Conservation (phyloP, 2,113 vertebrate genomes). For the Pachyramphus minor region DNA sequence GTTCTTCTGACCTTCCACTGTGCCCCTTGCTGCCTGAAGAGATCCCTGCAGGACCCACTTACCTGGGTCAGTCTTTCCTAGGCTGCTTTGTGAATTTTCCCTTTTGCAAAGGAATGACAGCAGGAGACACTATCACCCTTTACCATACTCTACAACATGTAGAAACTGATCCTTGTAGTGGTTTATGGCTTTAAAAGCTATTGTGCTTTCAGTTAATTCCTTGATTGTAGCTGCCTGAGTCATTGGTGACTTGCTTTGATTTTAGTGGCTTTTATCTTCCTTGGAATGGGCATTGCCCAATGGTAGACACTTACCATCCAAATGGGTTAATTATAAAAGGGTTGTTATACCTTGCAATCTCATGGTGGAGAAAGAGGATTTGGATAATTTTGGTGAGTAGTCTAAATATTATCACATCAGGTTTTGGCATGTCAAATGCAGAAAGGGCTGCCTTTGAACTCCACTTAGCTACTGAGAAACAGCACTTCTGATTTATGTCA, state of each 20-base stretch:
- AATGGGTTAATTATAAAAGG: background rate
- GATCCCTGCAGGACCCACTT: background rate
- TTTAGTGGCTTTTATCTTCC: background rate
- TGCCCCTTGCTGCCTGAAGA: background rate
- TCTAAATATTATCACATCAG: background rate
- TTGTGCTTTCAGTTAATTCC: background rate
- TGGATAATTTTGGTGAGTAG: background rate
- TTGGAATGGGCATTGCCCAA: background rate
- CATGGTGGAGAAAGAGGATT: background rate
- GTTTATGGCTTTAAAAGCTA: background rate
- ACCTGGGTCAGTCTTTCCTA: background rate
- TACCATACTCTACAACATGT: background rate
- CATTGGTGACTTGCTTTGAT: background rate
- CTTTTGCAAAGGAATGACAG: background rate
- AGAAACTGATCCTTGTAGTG: background rate
- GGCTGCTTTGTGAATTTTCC: background rate
- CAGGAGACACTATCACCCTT: background rate
- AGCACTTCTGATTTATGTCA: background rate
- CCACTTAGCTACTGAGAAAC: background rate
- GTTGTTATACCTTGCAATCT: background rate
- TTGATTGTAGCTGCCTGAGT: background rate
- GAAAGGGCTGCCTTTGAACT: slow-evolving; percentile 9
- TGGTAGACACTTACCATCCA: background rate
- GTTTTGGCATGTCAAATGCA: background rate
- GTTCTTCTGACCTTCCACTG: background rate